phyloP scores from a whole-genome alignment of 1,140 invertebrate species.

The Diplogasteroides magnus region DNA sequence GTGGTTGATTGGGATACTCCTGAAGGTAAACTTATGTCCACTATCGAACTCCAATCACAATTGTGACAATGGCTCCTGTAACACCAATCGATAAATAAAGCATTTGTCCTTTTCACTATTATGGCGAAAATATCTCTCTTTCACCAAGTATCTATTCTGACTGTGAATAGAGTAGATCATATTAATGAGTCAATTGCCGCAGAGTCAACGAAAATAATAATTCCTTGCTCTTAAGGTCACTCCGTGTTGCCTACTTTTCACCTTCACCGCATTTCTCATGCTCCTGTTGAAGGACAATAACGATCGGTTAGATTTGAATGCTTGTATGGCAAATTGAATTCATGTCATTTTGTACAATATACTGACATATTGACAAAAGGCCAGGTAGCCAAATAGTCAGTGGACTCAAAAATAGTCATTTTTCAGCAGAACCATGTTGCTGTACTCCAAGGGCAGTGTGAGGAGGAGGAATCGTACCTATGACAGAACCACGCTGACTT shows the following conservation, averaged over 20 bases:
- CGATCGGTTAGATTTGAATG: conserved; percentile 38
- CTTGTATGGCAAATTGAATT: no score
- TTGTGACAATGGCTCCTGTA: no score
- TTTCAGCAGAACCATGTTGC: conserved; percentile 32
- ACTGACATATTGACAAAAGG: neutral
- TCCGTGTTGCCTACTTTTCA: conserved; percentile 45
- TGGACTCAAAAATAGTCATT: no score
- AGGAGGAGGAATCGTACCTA: conserved; percentile 37
- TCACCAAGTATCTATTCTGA: neutral
- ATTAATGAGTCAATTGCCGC: no score
- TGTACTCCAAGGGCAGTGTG: conserved; percentile 8
- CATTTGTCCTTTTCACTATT: no score
- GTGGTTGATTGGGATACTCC: conserved; percentile 32
- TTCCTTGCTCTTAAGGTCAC: conserved; percentile 34
- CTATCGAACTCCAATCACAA: no score
- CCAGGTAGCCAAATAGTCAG: no score
- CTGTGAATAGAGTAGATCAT: neutral
- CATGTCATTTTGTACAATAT: no score
- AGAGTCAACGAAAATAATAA: no score
- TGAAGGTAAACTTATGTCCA: conserved; percentile 22
- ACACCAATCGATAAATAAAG: no score
- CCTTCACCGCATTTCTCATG: conserved; percentile 44
- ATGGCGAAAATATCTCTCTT: no score
- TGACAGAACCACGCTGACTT: conserved; percentile 44
- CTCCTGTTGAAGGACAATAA: conserved; percentile 41